Conservation (phyloP, 2,113 vertebrate species). For the Suncus etruscus region DNA sequence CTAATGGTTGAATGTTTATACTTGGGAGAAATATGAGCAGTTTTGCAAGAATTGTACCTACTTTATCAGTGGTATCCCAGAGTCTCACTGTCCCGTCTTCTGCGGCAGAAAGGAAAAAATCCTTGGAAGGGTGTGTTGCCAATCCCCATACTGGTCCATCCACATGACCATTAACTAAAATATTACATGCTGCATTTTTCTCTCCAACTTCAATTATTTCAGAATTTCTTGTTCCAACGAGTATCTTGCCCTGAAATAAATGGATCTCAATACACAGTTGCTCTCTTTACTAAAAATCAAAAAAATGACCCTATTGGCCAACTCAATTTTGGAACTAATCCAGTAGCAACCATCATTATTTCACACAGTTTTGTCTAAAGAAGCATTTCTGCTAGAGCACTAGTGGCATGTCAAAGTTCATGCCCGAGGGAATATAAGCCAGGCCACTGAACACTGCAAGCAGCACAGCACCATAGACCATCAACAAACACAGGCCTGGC, state of each 20-base stretch:
- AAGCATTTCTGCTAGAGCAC: too few species aligned
- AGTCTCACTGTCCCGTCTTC: constrained; percentile 97
- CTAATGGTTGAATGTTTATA: neutral
- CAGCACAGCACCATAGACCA: too few species aligned
- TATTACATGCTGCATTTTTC: constrained; percentile 97
- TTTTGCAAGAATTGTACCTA: constrained; percentile 77
- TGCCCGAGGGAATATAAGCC: too few species aligned
- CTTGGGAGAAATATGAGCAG: neutral
- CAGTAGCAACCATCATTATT: too few species aligned
- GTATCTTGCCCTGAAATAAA: constrained; percentile 93
- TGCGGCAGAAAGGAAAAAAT: constrained; percentile 96
- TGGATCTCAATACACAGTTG: neutral
- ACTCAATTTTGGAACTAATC: too few species aligned
- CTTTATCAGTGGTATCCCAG: constrained; percentile 98
- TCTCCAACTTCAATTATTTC: constrained; percentile 99
- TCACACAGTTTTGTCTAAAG: too few species aligned
- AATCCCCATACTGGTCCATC: constrained; percentile 97
- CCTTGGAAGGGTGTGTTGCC: constrained; percentile 94
- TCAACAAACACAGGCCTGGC: too few species aligned
- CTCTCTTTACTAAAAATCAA: neutral
- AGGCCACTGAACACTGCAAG: too few species aligned
- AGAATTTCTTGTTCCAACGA: constrained; percentile 96
- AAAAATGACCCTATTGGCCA: neutral
- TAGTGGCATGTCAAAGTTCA: too few species aligned
- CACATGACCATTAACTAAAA: constrained; percentile 96